Percentiles rank a stretch among this genome's conserved stretches.
Conservation (phyloP, 1,140 invertebrate genomes). For the Drosophila athabasca region DNA sequence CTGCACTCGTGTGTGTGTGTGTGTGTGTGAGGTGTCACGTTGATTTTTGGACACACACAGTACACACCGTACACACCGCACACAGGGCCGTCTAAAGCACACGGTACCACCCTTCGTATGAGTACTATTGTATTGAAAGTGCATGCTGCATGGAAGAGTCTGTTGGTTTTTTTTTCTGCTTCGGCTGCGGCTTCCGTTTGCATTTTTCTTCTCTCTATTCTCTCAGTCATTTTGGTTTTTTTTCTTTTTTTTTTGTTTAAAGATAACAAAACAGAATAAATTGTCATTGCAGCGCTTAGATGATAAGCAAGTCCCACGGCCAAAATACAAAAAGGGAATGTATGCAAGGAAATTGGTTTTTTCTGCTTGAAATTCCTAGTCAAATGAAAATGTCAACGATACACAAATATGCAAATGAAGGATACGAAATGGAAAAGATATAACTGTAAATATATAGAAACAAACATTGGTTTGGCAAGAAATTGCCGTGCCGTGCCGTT, state of each 20-base stretch:
- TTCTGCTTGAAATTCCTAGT: background rate
- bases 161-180: slow-evolving; percentile 14
- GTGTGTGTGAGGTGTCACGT: slow-evolving; percentile 63
- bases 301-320: slow-evolving; percentile 58
- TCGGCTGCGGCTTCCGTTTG: slow-evolving; percentile 25
- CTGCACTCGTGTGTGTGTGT: slow-evolving; percentile 35
- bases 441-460: too few relatives aligned
- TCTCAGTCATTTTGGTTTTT: slow-evolving; percentile 8
- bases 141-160: slow-evolving; percentile 44
- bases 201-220: slow-evolving; percentile 25
- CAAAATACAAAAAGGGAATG: slow-evolving; percentile 28
- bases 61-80: slow-evolving; percentile 17
- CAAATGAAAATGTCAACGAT: slow-evolving; percentile 24
- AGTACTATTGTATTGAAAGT: slow-evolving; percentile 74
- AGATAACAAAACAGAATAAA: slow-evolving; percentile 59
- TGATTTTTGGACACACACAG: slow-evolving; percentile 39
- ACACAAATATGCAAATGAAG: background rate
- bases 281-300: slow-evolving; percentile 52
- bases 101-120: slow-evolving; percentile 69
- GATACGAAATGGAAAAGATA: background rate
- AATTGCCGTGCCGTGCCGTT: too few relatives aligned
- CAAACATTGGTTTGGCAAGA: too few relatives aligned
- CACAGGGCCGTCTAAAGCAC: slow-evolving; percentile 10
- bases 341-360: too few relatives aligned
- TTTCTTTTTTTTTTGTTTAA: slow-evolving; percentile 54